These are phyloP conservation scores for Pegea sp. DNA, from an alignment of 23 tunicate species.

Conservation along the genomic window DNA sequence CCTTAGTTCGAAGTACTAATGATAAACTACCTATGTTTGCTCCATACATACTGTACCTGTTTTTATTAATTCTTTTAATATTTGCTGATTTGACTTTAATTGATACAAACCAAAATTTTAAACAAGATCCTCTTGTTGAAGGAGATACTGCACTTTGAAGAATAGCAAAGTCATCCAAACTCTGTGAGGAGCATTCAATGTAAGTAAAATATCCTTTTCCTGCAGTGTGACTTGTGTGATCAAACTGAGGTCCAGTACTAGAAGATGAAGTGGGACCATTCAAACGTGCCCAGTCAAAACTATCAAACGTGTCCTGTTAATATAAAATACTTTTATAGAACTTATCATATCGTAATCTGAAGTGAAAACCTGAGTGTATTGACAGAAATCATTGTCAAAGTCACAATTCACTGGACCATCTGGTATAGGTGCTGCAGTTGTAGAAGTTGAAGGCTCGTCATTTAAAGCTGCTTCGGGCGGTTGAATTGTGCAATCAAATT, in stretches of 20 bases:
- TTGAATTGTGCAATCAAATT: constrained; percentile 19
- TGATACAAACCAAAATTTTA: constrained; percentile 45
- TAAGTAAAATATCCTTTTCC: constrained; percentile 50
- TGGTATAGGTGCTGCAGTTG: constrained; percentile 45
- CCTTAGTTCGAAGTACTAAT: constrained; percentile 1
- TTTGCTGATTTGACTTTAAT: neutral
- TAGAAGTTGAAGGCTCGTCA: constrained; percentile 10
- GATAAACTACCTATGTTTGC: constrained; percentile 10
- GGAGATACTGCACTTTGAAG: constrained; percentile 24
- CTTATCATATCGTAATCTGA: neutral
- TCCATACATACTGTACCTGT: constrained; percentile 86
- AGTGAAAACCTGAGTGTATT: constrained; percentile 22
- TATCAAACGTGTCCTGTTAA: constrained; percentile 15
- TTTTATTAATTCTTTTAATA: neutral
- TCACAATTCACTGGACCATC: constrained; percentile 66
- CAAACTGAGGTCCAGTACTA: constrained; percentile 46
- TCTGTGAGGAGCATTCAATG: constrained; percentile 42
- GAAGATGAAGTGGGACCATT: constrained; percentile 16
- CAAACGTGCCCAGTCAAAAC: constrained; percentile 23
- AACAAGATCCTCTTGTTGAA: constrained; percentile 68
- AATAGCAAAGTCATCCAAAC: constrained; percentile 12
- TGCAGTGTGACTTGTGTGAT: constrained; percentile 15
- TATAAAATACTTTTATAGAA: neutral
- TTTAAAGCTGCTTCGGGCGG: constrained; percentile 17
- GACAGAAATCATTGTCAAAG: constrained; percentile 29